Evolutionary conservation across 2,797 vertebrate species (phyloP), one percentile per base, ranked within the genome.

Genomic region (Hipposideros larvatus): DNA sequence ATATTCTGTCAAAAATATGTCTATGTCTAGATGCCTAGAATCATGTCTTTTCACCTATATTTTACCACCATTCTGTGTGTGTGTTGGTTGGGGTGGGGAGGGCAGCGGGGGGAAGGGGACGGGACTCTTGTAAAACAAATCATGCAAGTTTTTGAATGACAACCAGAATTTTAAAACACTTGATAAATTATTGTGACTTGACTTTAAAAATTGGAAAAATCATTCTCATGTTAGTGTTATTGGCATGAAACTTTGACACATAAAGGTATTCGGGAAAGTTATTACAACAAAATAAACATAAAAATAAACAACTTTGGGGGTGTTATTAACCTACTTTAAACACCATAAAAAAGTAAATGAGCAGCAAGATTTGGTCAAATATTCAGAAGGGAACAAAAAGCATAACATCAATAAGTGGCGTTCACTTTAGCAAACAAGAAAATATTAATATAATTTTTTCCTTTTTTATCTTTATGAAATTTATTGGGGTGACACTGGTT

Each of bases 401-500:
- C 14, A 79, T 57, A 94, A 57, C 14, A 57, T 68, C 66, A 80
- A 61, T 86, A 43, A 75, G 11, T 74, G 19, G 31, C 11, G 57
- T 28, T 90, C 55, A 22, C 3, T 41, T 70, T 59, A 90, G 31
- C 48, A 87, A 71, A 59, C 80, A 87, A 91, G 5, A 78, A 96
- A 90, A 70, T 66, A 83, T 48, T 90, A 51, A 51, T 78, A 13
- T 90, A 93, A 88, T 66, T 92, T 31, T 94, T 48, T 48, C 14
- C 48, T 51, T 31, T 31, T 15, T 15, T 51, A 51, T 51, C 48
- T 51, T 51, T 15, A 51, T 51, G 14, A 51, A 51, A 53, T 59
- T 16, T 51, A 51, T 51, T 14, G 48, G 48, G 48, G 48, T 51
- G 48, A 51, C 14, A 15, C 13, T 16, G 48, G 48, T 51, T 51